These are phyloP conservation scores for Phainopepla nitens DNA, from an alignment of 2,113 vertebrate genomes.

Conservation along the genomic window DNA sequence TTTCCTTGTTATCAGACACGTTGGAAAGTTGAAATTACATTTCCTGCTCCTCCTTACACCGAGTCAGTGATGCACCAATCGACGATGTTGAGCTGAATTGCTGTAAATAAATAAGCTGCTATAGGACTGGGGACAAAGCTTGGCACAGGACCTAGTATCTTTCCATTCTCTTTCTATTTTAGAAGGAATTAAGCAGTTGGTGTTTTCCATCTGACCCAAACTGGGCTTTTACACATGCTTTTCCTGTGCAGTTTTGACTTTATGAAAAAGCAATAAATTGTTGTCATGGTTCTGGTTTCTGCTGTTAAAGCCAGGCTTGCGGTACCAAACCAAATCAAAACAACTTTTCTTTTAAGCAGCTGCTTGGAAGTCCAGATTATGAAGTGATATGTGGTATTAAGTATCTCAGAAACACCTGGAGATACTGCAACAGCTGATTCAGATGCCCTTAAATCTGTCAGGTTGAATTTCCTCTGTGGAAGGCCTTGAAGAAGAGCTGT, in stretches of 20 bases:
- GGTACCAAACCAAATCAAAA: not conserved
- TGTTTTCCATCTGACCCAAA: not conserved
- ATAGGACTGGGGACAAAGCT: not conserved
- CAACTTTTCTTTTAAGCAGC: not conserved
- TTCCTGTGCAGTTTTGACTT: not conserved
- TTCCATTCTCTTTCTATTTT: not conserved
- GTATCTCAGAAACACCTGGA: not conserved
- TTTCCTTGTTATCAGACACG: not conserved
- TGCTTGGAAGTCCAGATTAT: not conserved
- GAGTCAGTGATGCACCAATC: accelerated
- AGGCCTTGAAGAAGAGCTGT: not conserved
- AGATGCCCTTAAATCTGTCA: not conserved
- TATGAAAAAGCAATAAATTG: not conserved
- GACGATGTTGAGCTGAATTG: not conserved
- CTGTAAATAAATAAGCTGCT: not conserved
- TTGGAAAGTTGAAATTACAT: not conserved
- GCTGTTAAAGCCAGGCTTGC: not conserved
- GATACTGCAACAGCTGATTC: not conserved
- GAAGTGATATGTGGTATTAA: not conserved
- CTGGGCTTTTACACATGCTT: not conserved
- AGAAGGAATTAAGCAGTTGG: not conserved
- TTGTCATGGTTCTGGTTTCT: not conserved
- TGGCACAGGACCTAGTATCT: not conserved
- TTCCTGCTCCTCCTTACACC: not conserved
- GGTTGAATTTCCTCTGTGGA: not conserved